Conservation (phyloP, 2,888 invertebrate genomes). For the Phyllotreta striolata region DNA sequence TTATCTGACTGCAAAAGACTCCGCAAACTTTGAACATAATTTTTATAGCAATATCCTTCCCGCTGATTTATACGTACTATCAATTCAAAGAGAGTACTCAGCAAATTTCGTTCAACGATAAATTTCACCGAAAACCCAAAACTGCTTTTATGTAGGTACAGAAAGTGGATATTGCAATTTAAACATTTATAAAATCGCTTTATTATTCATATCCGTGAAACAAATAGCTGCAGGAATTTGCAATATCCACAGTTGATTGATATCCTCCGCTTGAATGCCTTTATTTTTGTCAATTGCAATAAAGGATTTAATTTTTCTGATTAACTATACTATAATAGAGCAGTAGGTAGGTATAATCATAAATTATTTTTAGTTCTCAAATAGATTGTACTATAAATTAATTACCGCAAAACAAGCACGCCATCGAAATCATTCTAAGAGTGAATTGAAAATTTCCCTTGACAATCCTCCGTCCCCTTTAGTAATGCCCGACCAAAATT, state of each 20-base stretch:
- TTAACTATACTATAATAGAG: too few species aligned
- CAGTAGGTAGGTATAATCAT: too few species aligned
- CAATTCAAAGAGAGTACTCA: conserved; percentile 58
- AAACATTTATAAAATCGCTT: conserved; percentile 44
- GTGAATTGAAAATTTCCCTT: conserved; percentile 9
- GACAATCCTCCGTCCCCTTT: conserved; percentile 19
- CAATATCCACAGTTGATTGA: conserved; percentile 16
- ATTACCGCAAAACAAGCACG: too few species aligned
- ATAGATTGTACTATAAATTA: too few species aligned
- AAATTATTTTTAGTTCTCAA: too few species aligned
- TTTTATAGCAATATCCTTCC: conserved; percentile 57
- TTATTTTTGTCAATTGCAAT: too few species aligned
- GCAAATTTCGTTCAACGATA: conserved; percentile 57
- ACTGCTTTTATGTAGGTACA: conserved; percentile 54
- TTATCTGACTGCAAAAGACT: conserved; percentile 57
- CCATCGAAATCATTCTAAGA: too few species aligned
- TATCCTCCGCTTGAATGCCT: neutral
- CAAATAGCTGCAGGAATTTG: conserved; percentile 25
- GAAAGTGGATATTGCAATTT: conserved; percentile 52
- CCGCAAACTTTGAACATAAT: conserved; percentile 58
- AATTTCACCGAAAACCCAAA: conserved; percentile 52
- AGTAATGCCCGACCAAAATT: conserved; percentile 36
- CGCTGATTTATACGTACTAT: conserved; percentile 57
- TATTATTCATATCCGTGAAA: conserved; percentile 31
- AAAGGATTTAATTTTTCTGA: too few species aligned